A percentile compares a stretch with the other conserved stretches of the same genome.
Evolutionary conservation across 2,797 vertebrate genomes (phyloP).

Genomic region (Echeneis naucrates): DNA sequence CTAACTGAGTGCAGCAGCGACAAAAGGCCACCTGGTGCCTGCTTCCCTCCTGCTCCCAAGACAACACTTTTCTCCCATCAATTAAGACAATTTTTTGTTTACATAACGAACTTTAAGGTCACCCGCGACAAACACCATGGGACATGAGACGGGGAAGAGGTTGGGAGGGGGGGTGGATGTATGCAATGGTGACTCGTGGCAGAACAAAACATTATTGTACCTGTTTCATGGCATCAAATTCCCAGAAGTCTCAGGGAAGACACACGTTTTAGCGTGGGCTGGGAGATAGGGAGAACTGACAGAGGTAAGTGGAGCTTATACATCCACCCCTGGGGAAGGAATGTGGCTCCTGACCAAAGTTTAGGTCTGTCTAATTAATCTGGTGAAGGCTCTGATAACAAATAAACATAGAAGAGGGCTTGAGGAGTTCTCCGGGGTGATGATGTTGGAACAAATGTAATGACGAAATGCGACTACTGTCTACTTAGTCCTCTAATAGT

Average conservation of each 20-base stretch:
- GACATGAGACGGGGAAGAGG: conserved; percentile 57
- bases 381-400: conserved; percentile 72
- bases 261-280: conserved; percentile 66
- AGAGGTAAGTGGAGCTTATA: conserved; percentile 50
- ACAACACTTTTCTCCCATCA: conserved; percentile 69
- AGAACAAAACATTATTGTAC: conserved; percentile 75
- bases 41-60: conserved; percentile 59
- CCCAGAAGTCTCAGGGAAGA: conserved; percentile 60
- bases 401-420: conserved; percentile 76
- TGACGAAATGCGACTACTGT: conserved; percentile 47
- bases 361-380: conserved; percentile 79
- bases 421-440: conserved; percentile 56
- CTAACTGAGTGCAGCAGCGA: conserved; percentile 36
- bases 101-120: conserved; percentile 76
- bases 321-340: conserved; percentile 42
- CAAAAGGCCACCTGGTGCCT: conserved; percentile 70
- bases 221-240: conserved; percentile 62
- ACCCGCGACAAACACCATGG: conserved; percentile 75
- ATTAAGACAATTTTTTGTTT: conserved; percentile 77
- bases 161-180: conserved; percentile 36
- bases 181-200: conserved; percentile 39
- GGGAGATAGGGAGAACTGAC: conserved; percentile 48
- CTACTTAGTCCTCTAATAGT: conserved; percentile 46
- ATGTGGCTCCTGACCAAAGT: conserved; percentile 69
- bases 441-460: conserved; percentile 46